A percentile compares a stretch with the other conserved stretches of the same genome.
Evolutionary conservation across 2,797 vertebrate species (phyloP).

Genomic region (Trachurus trachurus): DNA sequence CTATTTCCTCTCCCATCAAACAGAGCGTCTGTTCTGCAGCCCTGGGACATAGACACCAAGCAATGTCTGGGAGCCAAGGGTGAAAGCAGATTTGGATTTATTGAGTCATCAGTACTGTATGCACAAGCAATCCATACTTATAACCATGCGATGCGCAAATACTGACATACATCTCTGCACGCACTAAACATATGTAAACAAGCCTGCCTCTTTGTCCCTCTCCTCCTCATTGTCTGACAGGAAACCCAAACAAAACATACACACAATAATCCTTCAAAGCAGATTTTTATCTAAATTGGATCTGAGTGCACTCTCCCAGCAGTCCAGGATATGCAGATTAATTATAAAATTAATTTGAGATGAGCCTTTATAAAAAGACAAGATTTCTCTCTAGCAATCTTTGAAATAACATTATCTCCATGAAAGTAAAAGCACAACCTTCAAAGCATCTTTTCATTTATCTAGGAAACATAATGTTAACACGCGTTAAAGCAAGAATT

Average conservation of each 20-base stretch:
- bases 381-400: slow-evolving; percentile 30
- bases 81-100: slow-evolving; percentile 45
- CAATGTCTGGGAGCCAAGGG: slow-evolving; percentile 2
- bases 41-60: slow-evolving; percentile 23
- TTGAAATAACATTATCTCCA: slow-evolving; percentile 9
- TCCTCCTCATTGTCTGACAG: background rate
- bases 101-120: slow-evolving; percentile 33
- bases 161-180: slow-evolving; percentile 7
- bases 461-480: slow-evolving; percentile 33
- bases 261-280: slow-evolving; percentile 22
- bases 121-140: slow-evolving; percentile 17
- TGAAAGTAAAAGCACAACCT: slow-evolving; percentile 3
- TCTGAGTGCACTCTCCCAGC: slow-evolving; percentile 9
- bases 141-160: slow-evolving; percentile 31
- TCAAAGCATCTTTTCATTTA: slow-evolving; percentile 5
- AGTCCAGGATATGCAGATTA: background rate
- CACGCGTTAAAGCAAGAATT: slow-evolving; percentile 14
- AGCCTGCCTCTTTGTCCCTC: slow-evolving; percentile 2
- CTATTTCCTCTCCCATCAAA: slow-evolving; percentile 30
- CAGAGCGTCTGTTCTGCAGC: slow-evolving; percentile 23
- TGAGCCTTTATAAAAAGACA: slow-evolving; percentile 17
- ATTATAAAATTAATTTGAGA: slow-evolving; percentile 45
- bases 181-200: slow-evolving; percentile 15
- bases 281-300: slow-evolving; percentile 50
- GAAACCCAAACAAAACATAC: slow-evolving; percentile 14